Percentiles rank a stretch among this genome's conserved stretches.
Conservation (phyloP, 2,888 invertebrate genomes). For the Thereva unica region DNA sequence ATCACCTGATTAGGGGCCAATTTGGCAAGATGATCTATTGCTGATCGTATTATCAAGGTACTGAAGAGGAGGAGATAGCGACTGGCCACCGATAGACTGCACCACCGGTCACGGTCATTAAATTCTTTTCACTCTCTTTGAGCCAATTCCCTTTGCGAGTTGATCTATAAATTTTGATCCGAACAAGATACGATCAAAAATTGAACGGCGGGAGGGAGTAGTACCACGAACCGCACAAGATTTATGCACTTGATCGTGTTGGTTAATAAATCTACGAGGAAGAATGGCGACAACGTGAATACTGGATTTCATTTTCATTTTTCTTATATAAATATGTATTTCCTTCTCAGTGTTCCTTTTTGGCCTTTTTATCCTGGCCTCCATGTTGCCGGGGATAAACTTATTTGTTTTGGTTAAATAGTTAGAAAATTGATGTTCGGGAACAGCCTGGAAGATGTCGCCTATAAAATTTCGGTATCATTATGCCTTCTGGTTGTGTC, state of each 20-base stretch:
- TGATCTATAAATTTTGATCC: slow-evolving; percentile 8
- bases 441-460: too few species aligned
- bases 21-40: background rate
- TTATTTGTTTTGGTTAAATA: too few species aligned
- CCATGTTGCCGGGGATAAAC: too few species aligned
- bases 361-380: too few species aligned
- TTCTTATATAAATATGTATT: too few species aligned
- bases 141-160: background rate
- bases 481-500: too few species aligned
- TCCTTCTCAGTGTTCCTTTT: too few species aligned
- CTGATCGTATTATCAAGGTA: background rate
- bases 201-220: background rate
- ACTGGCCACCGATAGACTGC: background rate
- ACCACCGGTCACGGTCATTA: background rate
- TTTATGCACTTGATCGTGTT: background rate
- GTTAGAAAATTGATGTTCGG: too few species aligned
- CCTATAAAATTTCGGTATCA: too few species aligned
- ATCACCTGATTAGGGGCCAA: background rate
- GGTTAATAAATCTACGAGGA: slow-evolving; percentile 3
- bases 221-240: background rate
- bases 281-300: background rate
- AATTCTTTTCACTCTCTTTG: background rate
- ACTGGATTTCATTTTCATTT: background rate
- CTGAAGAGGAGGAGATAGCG: background rate
- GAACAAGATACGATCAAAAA: background rate